Evolutionary conservation across 1,140 invertebrate species (phyloP).

Genomic region (Tribolium castaneum): DNA sequence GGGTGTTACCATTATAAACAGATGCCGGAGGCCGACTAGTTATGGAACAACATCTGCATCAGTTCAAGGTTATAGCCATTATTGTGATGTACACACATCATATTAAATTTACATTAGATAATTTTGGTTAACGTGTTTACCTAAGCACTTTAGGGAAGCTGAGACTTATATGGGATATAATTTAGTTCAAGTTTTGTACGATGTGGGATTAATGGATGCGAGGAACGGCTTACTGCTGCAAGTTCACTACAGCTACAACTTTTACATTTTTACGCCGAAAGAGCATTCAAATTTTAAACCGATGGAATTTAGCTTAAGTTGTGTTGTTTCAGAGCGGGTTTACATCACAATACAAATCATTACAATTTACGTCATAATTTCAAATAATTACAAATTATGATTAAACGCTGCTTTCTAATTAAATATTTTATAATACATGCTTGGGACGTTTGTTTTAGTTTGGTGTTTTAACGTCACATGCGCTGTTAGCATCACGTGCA

Average conservation of each 20-base stretch:
- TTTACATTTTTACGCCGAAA: too few relatives aligned
- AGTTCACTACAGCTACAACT: background rate
- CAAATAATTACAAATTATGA: too few relatives aligned
- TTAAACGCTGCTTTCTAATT: too few relatives aligned
- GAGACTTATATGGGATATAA: background rate
- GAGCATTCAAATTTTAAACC: too few relatives aligned
- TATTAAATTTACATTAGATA: conserved; percentile 22
- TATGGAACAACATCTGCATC: conserved; percentile 16
- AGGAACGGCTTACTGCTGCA: background rate
- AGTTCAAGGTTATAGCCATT: conserved; percentile 14
- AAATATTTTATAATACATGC: too few relatives aligned
- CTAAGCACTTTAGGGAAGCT: background rate
- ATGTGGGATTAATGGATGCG: background rate
- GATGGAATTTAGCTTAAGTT: too few relatives aligned
- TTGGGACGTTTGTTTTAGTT: too few relatives aligned
- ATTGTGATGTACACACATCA: conserved; percentile 5
- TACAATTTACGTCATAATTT: too few relatives aligned
- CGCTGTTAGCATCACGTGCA: too few relatives aligned
- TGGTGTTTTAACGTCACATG: too few relatives aligned
- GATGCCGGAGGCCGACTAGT: conserved; percentile 8
- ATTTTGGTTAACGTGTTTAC: background rate
- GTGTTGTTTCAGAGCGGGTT: too few relatives aligned
- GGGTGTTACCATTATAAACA: conserved; percentile 26
- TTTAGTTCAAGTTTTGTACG: background rate
- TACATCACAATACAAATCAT: too few relatives aligned